Evolutionary conservation across 2,888 invertebrate genomes (phyloP).

Genomic region (Tenthredo distinguenda): DNA sequence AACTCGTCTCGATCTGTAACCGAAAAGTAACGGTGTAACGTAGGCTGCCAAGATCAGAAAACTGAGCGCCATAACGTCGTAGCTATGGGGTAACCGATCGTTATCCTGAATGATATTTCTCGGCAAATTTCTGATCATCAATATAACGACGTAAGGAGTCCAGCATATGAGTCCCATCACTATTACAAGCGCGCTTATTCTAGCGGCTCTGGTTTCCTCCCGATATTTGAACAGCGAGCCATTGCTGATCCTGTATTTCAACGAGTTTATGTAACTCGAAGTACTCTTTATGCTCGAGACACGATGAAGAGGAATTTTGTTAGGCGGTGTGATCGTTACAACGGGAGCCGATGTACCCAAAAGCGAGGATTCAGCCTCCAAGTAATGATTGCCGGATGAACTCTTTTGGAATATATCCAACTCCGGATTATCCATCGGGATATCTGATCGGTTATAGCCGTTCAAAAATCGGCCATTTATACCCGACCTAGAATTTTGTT

Average conservation of each 20-base stretch:
- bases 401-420: not conserved
- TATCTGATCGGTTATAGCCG: slow-evolving; percentile 17
- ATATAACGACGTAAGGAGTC: slow-evolving; percentile 79
- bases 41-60: slow-evolving; percentile 82
- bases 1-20: slow-evolving; percentile 86
- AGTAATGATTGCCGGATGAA: not conserved
- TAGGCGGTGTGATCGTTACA: slow-evolving; percentile 79
- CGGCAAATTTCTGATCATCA: slow-evolving; percentile 79
- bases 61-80: slow-evolving; percentile 71
- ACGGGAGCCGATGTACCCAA: slow-evolving; percentile 73
- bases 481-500: not conserved
- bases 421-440: not conserved
- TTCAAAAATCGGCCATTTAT: slow-evolving; percentile 6
- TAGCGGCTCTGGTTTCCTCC: slow-evolving; percentile 93
- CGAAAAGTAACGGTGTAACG: slow-evolving; percentile 88
- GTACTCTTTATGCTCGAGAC: slow-evolving; percentile 78
- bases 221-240: slow-evolving; percentile 91
- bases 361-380: slow-evolving; percentile 17
- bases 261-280: slow-evolving; percentile 85
- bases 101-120: slow-evolving; percentile 58
- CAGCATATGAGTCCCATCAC: slow-evolving; percentile 84
- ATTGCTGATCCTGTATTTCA: slow-evolving; percentile 90
- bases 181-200: slow-evolving; percentile 90
- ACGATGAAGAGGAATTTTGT: slow-evolving; percentile 76
- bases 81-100: slow-evolving; percentile 66